Percentiles rank a stretch among this genome's conserved stretches.
Conservation (phyloP, 2,888 invertebrate species). For the Acleris laterana region DNA sequence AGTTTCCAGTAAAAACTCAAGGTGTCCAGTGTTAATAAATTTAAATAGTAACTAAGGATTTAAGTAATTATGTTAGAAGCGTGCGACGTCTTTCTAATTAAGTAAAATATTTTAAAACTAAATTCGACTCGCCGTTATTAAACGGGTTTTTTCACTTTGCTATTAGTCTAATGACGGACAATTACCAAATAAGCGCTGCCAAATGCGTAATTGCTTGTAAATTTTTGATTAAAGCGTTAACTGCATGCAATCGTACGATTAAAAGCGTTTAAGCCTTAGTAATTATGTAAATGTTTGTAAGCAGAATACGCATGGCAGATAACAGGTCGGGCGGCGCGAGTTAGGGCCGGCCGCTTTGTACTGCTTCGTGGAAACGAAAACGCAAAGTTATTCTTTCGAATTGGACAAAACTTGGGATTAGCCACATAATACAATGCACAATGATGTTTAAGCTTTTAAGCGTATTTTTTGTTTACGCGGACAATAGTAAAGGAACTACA, state of each 20-base stretch:
- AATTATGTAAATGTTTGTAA: conserved; percentile 71
- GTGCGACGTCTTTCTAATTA: not conserved
- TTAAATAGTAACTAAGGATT: not conserved
- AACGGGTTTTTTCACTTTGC: conserved; percentile 18
- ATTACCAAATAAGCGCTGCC: conserved; percentile 30
- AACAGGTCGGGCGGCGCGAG: conserved; percentile 47
- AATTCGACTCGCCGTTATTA: conserved; percentile 10
- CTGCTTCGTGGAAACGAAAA: not conserved
- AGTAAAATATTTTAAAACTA: conserved; percentile 9
- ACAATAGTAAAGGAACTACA: no score
- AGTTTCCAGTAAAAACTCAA: no score
- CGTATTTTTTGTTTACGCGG: no score
- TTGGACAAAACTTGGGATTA: not conserved
- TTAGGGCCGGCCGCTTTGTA: conserved; percentile 4
- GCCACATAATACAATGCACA: no score
- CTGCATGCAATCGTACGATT: conserved; percentile 50
- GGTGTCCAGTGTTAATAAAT: no score
- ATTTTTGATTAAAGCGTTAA: conserved; percentile 37
- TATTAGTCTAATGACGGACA: conserved; percentile 27
- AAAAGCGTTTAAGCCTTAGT: conserved; percentile 58
- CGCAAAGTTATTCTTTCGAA: not conserved
- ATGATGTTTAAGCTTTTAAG: no score
- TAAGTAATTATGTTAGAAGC: conserved; percentile 3
- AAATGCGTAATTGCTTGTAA: conserved; percentile 35
- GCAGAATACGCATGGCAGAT: conserved; percentile 58